Percentiles rank a stretch among this genome's conserved stretches.
These are phyloP conservation scores for Nixonia krombeini DNA, from an alignment of 1,140 invertebrate species.

Conservation along the genomic window DNA sequence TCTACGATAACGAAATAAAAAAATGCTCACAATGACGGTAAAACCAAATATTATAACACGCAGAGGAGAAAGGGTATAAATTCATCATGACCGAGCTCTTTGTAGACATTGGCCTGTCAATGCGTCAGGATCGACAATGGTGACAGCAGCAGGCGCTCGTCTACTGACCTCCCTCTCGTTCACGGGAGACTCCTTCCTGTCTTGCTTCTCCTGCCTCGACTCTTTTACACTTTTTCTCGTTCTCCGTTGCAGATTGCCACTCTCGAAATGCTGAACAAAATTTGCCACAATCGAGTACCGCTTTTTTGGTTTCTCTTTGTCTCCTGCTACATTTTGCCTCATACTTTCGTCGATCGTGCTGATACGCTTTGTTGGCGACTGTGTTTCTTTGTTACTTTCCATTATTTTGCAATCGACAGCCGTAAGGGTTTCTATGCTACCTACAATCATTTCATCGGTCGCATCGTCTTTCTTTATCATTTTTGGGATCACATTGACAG, in stretches of 20 bases:
- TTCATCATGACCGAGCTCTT: conserved; percentile 58
- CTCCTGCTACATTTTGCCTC: background rate
- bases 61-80: conserved; percentile 11
- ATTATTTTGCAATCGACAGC: conserved; percentile 30
- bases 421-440: conserved; percentile 1
- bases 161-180: conserved; percentile 71
- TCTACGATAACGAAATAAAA: conserved; percentile 1
- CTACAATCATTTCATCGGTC: conserved; percentile 3
- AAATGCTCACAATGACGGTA: conserved; percentile 5
- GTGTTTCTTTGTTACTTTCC: conserved; percentile 3
- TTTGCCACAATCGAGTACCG: conserved; percentile 67
- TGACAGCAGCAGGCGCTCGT: conserved; percentile 35
- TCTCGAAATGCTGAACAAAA: conserved; percentile 66
- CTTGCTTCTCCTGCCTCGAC: conserved; percentile 41
- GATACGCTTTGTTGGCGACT: too few species aligned
- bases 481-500: background rate
- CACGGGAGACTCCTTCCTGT: conserved; percentile 57
- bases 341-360: conserved; percentile 6
- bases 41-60: conserved; percentile 13
- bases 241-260: conserved; percentile 42
- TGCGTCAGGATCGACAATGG: conserved; percentile 38
- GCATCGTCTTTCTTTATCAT: conserved; percentile 7
- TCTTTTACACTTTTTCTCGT: conserved; percentile 45
- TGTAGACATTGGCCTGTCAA: conserved; percentile 66
- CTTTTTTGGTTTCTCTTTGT: conserved; percentile 52